Evolutionary conservation across 2,888 invertebrate species (phyloP).

Genomic region (Dinocampus coccinellae): DNA sequence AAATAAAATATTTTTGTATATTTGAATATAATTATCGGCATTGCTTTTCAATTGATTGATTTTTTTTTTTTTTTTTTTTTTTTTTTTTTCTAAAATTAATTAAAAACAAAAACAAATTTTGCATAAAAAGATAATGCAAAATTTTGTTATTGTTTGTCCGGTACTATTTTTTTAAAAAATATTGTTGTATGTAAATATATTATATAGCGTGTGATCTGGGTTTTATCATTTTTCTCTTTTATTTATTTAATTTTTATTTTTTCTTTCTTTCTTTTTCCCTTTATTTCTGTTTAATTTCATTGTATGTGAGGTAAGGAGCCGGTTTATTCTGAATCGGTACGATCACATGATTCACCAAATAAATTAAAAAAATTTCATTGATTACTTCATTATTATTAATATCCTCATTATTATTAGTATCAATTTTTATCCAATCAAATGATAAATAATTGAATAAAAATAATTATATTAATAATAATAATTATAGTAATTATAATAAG

Average conservation of each 20-base stretch:
- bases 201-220: conserved; percentile 68
- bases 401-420: neutral
- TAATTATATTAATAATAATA: too few species aligned
- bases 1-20: neutral
- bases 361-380: neutral
- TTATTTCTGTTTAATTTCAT: conserved; percentile 59
- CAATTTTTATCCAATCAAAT: too few species aligned
- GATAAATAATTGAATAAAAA: too few species aligned
- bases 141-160: conserved; percentile 46
- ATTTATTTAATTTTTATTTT: too few species aligned
- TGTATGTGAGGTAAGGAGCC: conserved; percentile 69
- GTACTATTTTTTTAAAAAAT: conserved; percentile 62
- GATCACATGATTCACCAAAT: neutral
- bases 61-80: too few species aligned
- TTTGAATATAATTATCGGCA: too few species aligned
- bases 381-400: neutral
- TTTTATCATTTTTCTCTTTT: too few species aligned
- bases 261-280: conserved; percentile 29
- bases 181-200: conserved; percentile 68
- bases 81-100: too few species aligned
- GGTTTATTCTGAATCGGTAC: conserved; percentile 51
- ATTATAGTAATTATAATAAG: too few species aligned
- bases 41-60: too few species aligned
- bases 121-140: neutral
- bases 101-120: too few species aligned